Base-by-base conservation (phyloP, 2,888 invertebrate genomes). In the Drosophila tripunctata region DNA sequence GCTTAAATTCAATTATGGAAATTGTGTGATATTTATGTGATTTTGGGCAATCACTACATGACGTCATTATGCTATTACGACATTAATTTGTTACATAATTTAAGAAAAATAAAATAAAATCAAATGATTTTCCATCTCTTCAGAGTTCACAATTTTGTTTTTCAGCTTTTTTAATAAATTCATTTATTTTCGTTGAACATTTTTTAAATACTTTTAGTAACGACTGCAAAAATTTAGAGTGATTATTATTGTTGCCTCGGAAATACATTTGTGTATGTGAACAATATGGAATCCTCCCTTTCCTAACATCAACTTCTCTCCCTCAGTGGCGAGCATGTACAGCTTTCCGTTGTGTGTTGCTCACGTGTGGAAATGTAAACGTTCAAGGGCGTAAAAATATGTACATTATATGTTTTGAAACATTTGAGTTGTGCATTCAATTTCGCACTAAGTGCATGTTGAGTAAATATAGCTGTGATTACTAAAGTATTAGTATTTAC, bases 201-300 rank as follows among this genome's bases (percentile, higher is more conserved):
- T 48, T 33, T 48, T 38, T 4, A 27, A 48, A 61, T 38, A 61
- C 48, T 68, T 56, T 62, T 69, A n/a, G 36, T 52, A 33, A 30
- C 52, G 70, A 43, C 38, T 44, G 55, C 56, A 48, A 54, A n/a
- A 54, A 40, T 45, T 22, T 12, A 27, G 43, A 38, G 15, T 40
- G 12, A 43, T 60, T 63, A 43, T 67, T 54, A 38, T 31, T 35
- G 35, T 36, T 51, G 63, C 31, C 40, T 38, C 61, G 17, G 54
- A 76, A 76, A 79, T n/a, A n/a, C n/a, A n/a, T n/a, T n/a, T n/a
- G n/a, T n/a, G n/a, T 73, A 73, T 80, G 69, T 58, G 58, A 67
- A 35, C 56, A 58, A 69, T 69, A 69, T n/a, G 30, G n/a, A n/a
- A 0, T 2, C 10, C 17, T 12, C 21, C 2, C 33, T 17, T 17